Evolutionary conservation across 2,888 invertebrate species (phyloP), one percentile per base, ranked within the genome.

Genomic region (Meloe dianella): DNA sequence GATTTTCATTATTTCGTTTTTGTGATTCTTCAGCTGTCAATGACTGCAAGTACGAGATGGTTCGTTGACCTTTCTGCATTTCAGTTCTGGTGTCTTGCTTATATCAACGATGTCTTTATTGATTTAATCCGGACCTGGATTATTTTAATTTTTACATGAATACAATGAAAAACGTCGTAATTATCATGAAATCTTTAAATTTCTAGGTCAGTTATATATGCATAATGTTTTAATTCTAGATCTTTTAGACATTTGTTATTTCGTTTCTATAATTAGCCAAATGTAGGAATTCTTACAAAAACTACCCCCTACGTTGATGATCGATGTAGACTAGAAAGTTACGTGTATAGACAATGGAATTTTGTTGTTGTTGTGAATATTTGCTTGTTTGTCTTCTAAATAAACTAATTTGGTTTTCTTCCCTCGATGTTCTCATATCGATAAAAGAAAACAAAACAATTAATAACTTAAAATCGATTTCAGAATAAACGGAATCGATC

Each of bases 31-130:
- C 47, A 47, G 47, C 20, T 47, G 47, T 47, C 47, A 47, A 20
- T 47, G 47, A 47, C 47, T 9, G 47, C 47, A 47, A 47, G 10
- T 20, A 20, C 47, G 20, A 47, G 47, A 47, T 47, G 22, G 73
- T 69, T 73, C 73, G 63, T 69, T 73, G 74, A 69, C 73, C 74
- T 68, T 38, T 35, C 51, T 41, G 17, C 41, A n/a, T 47, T 20
- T 47, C 60, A 59, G 61, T 69, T 66, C 69, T 71, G 63, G 68
- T 70, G 9, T 66, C 61, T 66, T 59, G 58, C 61, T 72, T 58
- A 69, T 73, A 71, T 7, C 41, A 20, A 22, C 20, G 9, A 7
- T 70, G 62, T 66, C 64, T 67, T 73, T 75, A 75, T 74, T 73
- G 75, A 75, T 74, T 73, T 68, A 61, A 64, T 65, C 63, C 65